Percentiles rank a stretch among this genome's conserved stretches.
These are phyloP conservation scores for Onychorhynchus coronatus DNA, from an alignment of 2,113 vertebrate species.

Conservation along the genomic window DNA sequence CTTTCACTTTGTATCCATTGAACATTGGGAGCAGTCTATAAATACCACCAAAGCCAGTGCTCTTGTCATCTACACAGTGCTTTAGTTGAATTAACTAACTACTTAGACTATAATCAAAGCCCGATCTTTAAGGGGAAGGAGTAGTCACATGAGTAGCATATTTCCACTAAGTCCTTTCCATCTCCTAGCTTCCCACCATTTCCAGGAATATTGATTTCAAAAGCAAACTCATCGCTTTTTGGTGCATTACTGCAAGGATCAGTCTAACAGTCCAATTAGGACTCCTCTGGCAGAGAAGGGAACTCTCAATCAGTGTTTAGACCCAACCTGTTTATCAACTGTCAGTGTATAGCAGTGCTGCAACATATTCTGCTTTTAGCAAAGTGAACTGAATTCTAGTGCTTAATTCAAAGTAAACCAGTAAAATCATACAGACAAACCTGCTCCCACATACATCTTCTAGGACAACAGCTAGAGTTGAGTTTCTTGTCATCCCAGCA, in stretches of 20 bases:
- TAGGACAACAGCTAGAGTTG: background rate
- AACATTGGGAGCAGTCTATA: background rate
- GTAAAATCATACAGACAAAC: background rate
- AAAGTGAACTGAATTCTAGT: background rate
- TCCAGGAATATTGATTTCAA: background rate
- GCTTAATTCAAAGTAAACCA: background rate
- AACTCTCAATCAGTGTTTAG: background rate
- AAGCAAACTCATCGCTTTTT: background rate
- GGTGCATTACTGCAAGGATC: background rate
- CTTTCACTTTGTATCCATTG: background rate
- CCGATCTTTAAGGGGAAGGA: background rate
- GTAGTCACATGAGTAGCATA: background rate
- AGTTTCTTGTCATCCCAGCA: background rate
- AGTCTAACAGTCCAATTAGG: background rate
- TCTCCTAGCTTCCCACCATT: background rate
- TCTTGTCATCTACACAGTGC: background rate
- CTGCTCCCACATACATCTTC: background rate
- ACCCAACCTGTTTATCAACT: background rate
- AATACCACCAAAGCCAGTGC: background rate
- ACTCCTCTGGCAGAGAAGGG: background rate
- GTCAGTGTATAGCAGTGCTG: background rate
- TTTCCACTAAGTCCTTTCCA: background rate
- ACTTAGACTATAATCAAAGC: background rate
- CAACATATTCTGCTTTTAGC: background rate
- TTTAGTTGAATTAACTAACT: background rate